Base-by-base conservation (phyloP, 2,113 vertebrate species). In the Coptodon bakossiorum region DNA sequence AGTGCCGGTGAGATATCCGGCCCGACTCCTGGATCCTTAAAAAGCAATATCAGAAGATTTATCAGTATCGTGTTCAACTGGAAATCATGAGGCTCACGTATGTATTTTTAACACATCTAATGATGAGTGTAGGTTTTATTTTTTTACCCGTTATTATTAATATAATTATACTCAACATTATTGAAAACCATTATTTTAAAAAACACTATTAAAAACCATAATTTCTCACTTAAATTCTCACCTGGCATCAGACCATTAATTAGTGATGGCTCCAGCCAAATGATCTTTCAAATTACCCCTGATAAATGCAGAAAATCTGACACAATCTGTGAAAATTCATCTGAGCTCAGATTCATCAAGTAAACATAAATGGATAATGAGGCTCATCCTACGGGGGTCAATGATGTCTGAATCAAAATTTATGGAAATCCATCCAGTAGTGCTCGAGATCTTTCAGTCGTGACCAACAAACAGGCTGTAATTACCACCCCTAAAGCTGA, bases 1-100 rank as follows among this genome's bases (percentile, higher is more conserved):
- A 85, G 84, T 82, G 45, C 93, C 5, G 38, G 9, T 78, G 89
- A 68, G 83, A 31, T 34, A 38, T 96, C 81, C 86, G 61, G 91
- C 83, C 29, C 79, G 29, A n/a, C 50, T 79, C 38, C 53, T 7
- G 43, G n/a, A 61, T 61, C 80, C 94, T 92, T 61, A 13, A 86
- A 86, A 79, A 82, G 43, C 14, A 82, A 85, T 13, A 48, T 27
- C 56, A 52, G 38, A 12, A 45, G 56, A 45, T 2, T 81, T 29
- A 36, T 36, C 12, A 24, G 31, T 24, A 4, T 81, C 2, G 3
- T 56, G 17, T 81, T 57, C n/a, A 6, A 29, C 38, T 31, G 36
- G 19, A 29, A 59, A 59, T 81, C 22, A 5, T 5, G 45, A 78
- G 27, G 43, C 16, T 50, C 14, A 1, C 6, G 4, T 1, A 31